Evolutionary conservation across 64 coral and sea anemone species (phyloP), one percentile per base, ranked within the genome.

Genomic region (Stichodactyla helianthus): DNA sequence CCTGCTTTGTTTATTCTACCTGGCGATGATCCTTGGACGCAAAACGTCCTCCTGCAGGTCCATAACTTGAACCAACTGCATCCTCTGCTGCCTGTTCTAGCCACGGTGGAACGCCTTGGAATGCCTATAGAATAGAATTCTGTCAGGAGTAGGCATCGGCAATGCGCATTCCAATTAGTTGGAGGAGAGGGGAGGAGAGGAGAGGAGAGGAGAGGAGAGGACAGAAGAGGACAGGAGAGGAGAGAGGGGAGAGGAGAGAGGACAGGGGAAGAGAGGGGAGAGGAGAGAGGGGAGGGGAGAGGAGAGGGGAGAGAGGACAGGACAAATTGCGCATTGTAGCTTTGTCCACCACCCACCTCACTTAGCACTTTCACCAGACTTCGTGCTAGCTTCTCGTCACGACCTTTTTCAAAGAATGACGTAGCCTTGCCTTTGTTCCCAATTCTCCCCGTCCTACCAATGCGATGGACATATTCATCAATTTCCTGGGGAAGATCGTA

Each of bases 381-480:
- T 83, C 95, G 87, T 55, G 95, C 95, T 14, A 98, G 79, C 62
- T 89, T 92, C 18, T 98, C 95, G 87, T 98, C 95, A 82, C 88
- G 91, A 52, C 92, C 89, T 14, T 83, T 60, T 53, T 98, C 92
- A 70, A 87, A 98, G 65, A 98, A 98, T 4, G 95, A 91, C n/a
- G 95, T 94, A 50, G 95, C 95, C 65, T 89, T 89, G 25, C 95
- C 95, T 50, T 92, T 85, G 85, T 98, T 98, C 10, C 95, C 92
- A 82, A 98, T 98, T 62, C 95, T 88, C 7, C 95, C 95, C 65
- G 95, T 98, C 10, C 95, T 90, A n/a, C 95, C 95, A 86, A 98
- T 94, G 9, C 95, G 87, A 77, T 98, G 95, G 8, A 98, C 95
- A 82, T 98, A 98, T 28, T 98, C 95, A 26, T 98, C 95, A 55